Evolutionary conservation across 2,797 vertebrate genomes (phyloP).

Genomic region (Tadarida brasiliensis): DNA sequence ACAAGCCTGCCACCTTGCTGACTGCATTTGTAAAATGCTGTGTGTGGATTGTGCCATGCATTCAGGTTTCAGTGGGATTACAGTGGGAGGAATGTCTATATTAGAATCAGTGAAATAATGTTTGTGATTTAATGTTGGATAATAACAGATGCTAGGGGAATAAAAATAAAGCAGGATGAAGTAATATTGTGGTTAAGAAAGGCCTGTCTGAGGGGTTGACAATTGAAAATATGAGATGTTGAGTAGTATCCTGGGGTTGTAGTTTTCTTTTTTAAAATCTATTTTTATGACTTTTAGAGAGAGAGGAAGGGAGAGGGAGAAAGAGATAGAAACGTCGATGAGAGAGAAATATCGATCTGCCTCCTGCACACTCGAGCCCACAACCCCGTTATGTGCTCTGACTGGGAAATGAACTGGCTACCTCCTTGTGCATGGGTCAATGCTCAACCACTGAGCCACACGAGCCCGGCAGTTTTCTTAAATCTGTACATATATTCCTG

Average conservation of each 20-base stretch:
- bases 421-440: too few relatives aligned
- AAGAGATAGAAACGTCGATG: too few relatives aligned
- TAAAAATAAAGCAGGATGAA: not conserved
- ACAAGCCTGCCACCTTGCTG: slow-evolving; percentile 74
- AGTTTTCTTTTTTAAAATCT: not conserved
- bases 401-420: too few relatives aligned
- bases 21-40: slow-evolving; percentile 48
- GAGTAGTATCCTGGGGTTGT: not conserved
- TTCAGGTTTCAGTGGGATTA: slow-evolving; percentile 16
- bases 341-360: too few relatives aligned
- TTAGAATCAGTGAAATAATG: not conserved
- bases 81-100: not conserved
- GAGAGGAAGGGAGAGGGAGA: too few relatives aligned
- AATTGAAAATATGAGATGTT: not conserved
- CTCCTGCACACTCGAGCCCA: too few relatives aligned
- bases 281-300: not conserved
- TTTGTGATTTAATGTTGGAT: not conserved
- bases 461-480: not conserved
- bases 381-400: too few relatives aligned
- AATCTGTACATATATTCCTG: not conserved
- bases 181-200: not conserved
- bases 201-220: not conserved
- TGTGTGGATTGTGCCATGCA: not conserved
- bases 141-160: not conserved
- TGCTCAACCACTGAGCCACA: too few relatives aligned